Percentiles rank a stretch among this genome's conserved stretches.
These are phyloP conservation scores for Drosophila repletoides DNA, from an alignment of 1,140 invertebrate species.

Conservation along the genomic window DNA sequence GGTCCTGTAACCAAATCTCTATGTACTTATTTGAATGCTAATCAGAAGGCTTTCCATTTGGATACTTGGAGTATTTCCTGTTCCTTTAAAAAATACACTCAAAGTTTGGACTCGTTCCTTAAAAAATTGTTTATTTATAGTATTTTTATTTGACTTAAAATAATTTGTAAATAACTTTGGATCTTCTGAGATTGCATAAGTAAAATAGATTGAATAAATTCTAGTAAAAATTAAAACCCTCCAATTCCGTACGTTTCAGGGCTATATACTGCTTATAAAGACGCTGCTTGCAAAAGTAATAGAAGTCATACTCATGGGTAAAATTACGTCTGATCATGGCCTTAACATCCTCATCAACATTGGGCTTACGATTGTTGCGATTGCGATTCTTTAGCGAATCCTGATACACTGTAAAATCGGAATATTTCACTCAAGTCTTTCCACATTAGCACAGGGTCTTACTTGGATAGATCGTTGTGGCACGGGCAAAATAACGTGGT, in stretches of 20 bases:
- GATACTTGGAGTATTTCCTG: too few species aligned
- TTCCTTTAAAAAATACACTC: too few species aligned
- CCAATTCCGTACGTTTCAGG: slow-evolving; percentile 77
- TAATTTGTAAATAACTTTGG: slow-evolving; percentile 8
- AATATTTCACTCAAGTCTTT: background rate
- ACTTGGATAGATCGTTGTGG: slow-evolving; percentile 82
- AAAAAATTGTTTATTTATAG: background rate
- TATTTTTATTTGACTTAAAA: background rate
- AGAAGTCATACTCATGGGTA: slow-evolving; percentile 94
- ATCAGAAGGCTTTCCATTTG: too few species aligned
- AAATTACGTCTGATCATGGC: slow-evolving; percentile 92
- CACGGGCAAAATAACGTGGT: slow-evolving; percentile 91
- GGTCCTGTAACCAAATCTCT: too few species aligned
- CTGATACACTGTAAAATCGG: slow-evolving; percentile 54
- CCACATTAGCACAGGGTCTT: slow-evolving; percentile 14
- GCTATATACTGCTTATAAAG: slow-evolving; percentile 90
- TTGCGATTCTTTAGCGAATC: slow-evolving; percentile 57
- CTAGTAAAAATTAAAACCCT: background rate
- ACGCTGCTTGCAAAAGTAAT: slow-evolving; percentile 93
- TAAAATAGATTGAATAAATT: background rate
- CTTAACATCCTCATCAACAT: slow-evolving; percentile 90
- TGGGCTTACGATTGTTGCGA: slow-evolving; percentile 71
- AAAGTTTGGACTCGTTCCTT: too few species aligned
- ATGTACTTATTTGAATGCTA: too few species aligned
- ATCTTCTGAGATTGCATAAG: background rate